phyloP scores from a whole-genome alignment of 2,888 invertebrate genomes.

The Cryptus armator region DNA sequence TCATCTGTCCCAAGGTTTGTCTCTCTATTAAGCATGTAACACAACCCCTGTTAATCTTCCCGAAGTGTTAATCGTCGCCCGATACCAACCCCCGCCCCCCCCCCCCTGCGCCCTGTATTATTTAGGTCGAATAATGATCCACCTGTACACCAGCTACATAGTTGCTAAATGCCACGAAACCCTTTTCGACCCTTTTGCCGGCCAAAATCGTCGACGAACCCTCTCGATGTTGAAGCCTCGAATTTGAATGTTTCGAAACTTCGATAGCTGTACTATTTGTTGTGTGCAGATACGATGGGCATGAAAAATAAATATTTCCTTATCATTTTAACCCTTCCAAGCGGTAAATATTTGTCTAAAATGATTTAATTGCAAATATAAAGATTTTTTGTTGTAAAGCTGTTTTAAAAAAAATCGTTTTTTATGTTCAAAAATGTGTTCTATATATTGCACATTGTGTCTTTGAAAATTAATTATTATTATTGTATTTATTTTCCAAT shows the following conservation, averaged over 20 bases:
- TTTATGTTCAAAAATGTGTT: too few relatives aligned
- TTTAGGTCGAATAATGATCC: background rate
- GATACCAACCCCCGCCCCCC: background rate
- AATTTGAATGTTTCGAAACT: background rate
- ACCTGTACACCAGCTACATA: background rate
- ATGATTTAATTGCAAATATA: too few relatives aligned
- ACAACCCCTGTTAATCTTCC: conserved; percentile 5
- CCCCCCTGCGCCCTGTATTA: too few relatives aligned
- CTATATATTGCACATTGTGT: too few relatives aligned
- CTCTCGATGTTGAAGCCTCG: background rate
- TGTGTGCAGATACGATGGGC: too few relatives aligned
- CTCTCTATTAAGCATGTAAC: conserved; percentile 30
- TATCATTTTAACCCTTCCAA: too few relatives aligned
- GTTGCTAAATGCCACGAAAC: background rate
- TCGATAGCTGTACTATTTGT: background rate
- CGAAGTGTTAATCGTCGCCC: background rate
- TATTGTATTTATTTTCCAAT: too few relatives aligned
- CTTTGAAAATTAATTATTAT: too few relatives aligned
- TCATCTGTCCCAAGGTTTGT: conserved; percentile 83
- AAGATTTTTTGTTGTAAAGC: too few relatives aligned
- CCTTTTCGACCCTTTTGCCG: background rate
- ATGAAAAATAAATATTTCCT: too few relatives aligned
- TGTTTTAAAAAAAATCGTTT: too few relatives aligned
- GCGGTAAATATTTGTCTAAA: too few relatives aligned
- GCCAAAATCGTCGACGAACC: background rate